phyloP scores from a whole-genome alignment of 2,888 invertebrate species.

The Exephanes ischioxanthus region DNA sequence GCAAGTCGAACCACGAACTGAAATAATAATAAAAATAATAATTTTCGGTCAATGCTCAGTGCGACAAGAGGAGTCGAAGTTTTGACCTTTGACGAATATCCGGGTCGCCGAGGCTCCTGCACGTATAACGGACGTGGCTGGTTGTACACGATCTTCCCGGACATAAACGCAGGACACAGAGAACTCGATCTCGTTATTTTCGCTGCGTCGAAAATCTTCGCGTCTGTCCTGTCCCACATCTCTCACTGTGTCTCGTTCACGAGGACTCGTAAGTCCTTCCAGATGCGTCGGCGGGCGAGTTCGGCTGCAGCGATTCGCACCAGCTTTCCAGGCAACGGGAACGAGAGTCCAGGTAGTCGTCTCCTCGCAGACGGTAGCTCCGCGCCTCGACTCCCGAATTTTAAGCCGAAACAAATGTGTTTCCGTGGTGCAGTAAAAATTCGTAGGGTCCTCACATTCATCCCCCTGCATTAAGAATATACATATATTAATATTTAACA shows the following conservation, averaged over 20 bases:
- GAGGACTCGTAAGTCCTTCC: conserved; percentile 78
- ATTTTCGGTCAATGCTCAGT: conserved; percentile 33
- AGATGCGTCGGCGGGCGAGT: conserved; percentile 73
- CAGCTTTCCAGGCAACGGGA: conserved; percentile 45
- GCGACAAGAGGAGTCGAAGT: conserved; percentile 40
- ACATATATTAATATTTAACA: not conserved
- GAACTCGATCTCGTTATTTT: conserved; percentile 62
- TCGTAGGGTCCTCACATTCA: not conserved
- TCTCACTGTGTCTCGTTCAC: conserved; percentile 13
- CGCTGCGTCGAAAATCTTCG: conserved; percentile 29
- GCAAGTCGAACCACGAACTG: conserved; percentile 37
- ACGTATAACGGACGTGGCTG: conserved; percentile 68
- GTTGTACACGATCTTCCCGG: conserved; percentile 41
- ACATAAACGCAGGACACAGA: conserved; percentile 21
- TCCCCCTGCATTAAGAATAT: not conserved
- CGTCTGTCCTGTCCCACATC: conserved; percentile 26
- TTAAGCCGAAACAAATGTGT: conserved; percentile 73
- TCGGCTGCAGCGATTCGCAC: conserved; percentile 44
- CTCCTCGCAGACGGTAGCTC: conserved; percentile 24
- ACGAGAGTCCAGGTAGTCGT: conserved; percentile 35
- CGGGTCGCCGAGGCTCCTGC: conserved; percentile 70
- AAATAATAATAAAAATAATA: conserved; percentile 53
- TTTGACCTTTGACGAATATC: conserved; percentile 73
- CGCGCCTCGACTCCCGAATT: conserved; percentile 12
- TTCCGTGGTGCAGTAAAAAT: conserved; percentile 44